Evolutionary conservation across 2,797 vertebrate species (phyloP).

Genomic region (Enteromius argenteus): DNA sequence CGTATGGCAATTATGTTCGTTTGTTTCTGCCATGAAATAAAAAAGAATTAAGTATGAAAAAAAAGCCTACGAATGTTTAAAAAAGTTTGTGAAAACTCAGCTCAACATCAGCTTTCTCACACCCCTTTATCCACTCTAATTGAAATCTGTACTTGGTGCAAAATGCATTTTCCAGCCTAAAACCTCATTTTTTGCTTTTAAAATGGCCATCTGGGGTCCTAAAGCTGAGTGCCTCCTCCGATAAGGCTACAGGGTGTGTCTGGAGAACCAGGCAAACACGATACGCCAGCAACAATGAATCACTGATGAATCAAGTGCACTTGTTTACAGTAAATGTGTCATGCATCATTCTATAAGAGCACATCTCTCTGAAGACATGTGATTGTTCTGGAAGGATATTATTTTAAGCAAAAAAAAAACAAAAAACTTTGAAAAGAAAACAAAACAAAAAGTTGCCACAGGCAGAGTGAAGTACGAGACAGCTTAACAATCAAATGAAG

Average conservation of each 20-base stretch:
- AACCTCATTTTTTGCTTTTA: not conserved
- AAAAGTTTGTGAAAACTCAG: not conserved
- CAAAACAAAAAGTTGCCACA: not conserved
- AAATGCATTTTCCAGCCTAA: not conserved
- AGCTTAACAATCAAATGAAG: not conserved
- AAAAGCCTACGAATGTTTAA: not conserved
- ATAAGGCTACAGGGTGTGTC: conserved; percentile 6
- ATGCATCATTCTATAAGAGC: conserved; percentile 4
- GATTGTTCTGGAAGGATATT: conserved; percentile 20
- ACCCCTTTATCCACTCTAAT: not conserved
- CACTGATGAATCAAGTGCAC: conserved; percentile 34
- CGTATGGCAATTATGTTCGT: not conserved
- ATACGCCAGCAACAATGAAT: conserved; percentile 32
- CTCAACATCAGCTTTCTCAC: not conserved
- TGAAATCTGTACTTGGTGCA: not conserved
- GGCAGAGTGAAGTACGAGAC: not conserved
- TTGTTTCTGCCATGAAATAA: too few species aligned
- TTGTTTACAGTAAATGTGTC: conserved; percentile 30
- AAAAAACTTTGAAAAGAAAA: not conserved
- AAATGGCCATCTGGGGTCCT: not conserved
- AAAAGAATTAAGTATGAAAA: too few species aligned
- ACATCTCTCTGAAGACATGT: not conserved
- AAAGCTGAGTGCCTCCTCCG: not conserved
- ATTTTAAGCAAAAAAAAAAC: not conserved
- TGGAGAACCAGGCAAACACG: conserved; percentile 14